Evolutionary conservation across 1,140 invertebrate genomes (phyloP), one percentile per base, ranked within the genome.

Genomic region (Neodiprion lecontei): DNA sequence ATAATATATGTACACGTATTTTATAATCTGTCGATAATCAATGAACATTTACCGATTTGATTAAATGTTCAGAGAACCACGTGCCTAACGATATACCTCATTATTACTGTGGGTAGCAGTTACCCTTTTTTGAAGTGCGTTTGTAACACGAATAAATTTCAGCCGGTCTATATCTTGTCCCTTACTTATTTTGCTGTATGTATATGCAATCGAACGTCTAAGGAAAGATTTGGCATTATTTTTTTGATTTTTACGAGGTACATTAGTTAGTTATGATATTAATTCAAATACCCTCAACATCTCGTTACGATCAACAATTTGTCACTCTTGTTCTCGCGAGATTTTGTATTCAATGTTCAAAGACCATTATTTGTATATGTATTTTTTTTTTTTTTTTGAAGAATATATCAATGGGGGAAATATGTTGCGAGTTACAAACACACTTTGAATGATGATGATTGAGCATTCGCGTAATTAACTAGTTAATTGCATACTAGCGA

Each of bases 61-160:
- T 76, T 70, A 72, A 75, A 14, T 47, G 67, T 73, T 75, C n/a
- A 65, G 72, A 67, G 68, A 85, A 81, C 75, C 77, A 85, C 77
- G 78, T 84, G 81, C 82, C 85, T 84, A 86, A 86, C 81, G 82
- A 88, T 81, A 87, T 88, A 88, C 86, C 86, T 88, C 86, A 86
- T 77, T 79, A 79, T 80, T 74, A 79, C 76, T 69, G 77, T 80
- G 75, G 80, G 74, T 80, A 82, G 74, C 79, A 82, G 80, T 85
- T 84, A 87, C 78, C 81, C 78, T 74, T 70, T 40, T 40, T 76
- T 77, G 76, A 69, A 76, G 75, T 85, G 80, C 79, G 76, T 84
- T 84, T 80, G 83, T 75, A 67, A 40, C 69, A 49, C 72, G 74
- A 77, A 40, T 69, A 69, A 4, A n/a, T 49, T 12, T 7, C 61